phyloP scores from a whole-genome alignment of 2,888 invertebrate species.

The Eupsilia transversa region DNA sequence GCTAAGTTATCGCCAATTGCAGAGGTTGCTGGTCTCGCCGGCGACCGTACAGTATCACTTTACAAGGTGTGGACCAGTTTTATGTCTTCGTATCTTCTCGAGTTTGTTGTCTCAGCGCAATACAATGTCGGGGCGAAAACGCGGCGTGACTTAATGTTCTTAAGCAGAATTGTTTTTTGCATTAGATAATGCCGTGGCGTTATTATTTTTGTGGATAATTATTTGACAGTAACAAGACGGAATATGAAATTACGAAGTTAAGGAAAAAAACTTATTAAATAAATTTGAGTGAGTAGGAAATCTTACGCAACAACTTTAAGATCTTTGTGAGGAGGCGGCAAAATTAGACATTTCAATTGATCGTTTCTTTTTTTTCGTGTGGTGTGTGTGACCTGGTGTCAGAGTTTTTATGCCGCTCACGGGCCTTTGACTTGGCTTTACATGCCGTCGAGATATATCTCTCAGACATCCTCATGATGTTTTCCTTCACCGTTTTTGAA shows the following conservation, averaged over 20 bases:
- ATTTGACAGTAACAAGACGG: constrained; percentile 29
- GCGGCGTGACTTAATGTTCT: constrained; percentile 19
- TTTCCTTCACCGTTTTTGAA: too few relatives aligned
- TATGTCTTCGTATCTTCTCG: constrained; percentile 53
- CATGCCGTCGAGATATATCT: too few relatives aligned
- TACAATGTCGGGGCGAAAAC: constrained; percentile 30
- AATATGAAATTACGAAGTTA: constrained; percentile 36
- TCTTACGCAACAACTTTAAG: neutral
- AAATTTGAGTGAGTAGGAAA: neutral
- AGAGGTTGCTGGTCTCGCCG: constrained; percentile 69
- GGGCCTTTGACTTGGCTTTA: too few relatives aligned
- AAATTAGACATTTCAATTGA: neutral
- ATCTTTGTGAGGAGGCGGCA: neutral
- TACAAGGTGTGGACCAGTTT: constrained; percentile 59
- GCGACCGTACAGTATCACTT: constrained; percentile 67
- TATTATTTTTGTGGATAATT: constrained; percentile 35
- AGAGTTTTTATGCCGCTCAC: too few relatives aligned
- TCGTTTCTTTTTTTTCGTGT: too few relatives aligned
- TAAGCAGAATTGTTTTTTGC: constrained; percentile 34
- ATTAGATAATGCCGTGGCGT: constrained; percentile 1
- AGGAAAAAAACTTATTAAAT: neutral
- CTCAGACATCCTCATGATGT: too few relatives aligned
- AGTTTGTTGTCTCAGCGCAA: constrained; percentile 46
- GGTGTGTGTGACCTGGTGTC: too few relatives aligned
- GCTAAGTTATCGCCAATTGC: constrained; percentile 75